Percentiles rank a stretch among this genome's conserved stretches.
Evolutionary conservation across 1,140 invertebrate species (phyloP).

Genomic region (Stenopsyche tienmushanensis): DNA sequence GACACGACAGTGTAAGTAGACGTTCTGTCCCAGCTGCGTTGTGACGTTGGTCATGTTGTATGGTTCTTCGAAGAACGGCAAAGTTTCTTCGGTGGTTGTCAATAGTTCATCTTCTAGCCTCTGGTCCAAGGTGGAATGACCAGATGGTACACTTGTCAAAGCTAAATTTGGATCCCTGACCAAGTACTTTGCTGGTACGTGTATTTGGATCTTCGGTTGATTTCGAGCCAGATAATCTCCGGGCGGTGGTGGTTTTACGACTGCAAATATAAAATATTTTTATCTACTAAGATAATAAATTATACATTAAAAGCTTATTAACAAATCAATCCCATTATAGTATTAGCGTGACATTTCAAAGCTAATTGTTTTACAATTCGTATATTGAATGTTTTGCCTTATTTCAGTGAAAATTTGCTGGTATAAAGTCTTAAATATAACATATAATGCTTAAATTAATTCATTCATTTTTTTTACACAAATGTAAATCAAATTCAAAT

Average conservation of each 20-base stretch:
- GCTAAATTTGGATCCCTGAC: conserved; percentile 1
- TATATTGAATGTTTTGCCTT: too few species aligned
- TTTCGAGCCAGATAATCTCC: conserved; percentile 11
- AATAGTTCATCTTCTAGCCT: conserved; percentile 10
- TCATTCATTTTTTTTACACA: too few species aligned
- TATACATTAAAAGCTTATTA: too few species aligned
- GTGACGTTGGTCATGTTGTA: conserved; percentile 58
- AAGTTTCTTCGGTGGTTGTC: conserved; percentile 49
- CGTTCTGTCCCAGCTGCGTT: conserved; percentile 60
- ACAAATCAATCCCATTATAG: too few species aligned
- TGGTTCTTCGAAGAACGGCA: conserved; percentile 57
- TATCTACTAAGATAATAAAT: too few species aligned
- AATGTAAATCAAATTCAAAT: too few species aligned
- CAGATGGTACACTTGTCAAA: neutral
- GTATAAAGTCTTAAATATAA: too few species aligned
- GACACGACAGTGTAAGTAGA: conserved; percentile 64
- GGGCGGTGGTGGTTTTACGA: conserved; percentile 18
- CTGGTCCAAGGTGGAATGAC: conserved; percentile 14
- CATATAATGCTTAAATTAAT: too few species aligned
- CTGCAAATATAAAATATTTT: too few species aligned
- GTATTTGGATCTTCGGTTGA: conserved; percentile 30
- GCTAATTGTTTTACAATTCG: too few species aligned
- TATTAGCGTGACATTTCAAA: too few species aligned
- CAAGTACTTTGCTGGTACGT: conserved; percentile 21
- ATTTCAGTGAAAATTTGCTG: too few species aligned